phyloP scores from a whole-genome alignment of 2,888 invertebrate species.

The Marronus borbonicus region DNA sequence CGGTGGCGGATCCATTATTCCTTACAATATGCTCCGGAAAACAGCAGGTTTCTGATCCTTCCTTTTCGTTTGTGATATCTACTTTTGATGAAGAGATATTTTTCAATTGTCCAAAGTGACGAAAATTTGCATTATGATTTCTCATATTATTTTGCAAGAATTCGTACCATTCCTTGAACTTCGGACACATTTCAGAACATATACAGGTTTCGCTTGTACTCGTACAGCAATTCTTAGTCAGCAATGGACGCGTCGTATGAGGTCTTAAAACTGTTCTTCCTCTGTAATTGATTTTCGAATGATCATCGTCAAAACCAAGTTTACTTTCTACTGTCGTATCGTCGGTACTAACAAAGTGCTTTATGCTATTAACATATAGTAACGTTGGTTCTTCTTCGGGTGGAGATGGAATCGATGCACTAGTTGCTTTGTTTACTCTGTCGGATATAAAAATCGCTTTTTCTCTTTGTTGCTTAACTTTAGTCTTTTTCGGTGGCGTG shows the following conservation, averaged over 20 bases:
- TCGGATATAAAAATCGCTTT: background rate
- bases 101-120: slow-evolving; percentile 10
- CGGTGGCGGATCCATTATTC: background rate
- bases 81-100: background rate
- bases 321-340: slow-evolving; percentile 38
- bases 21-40: background rate
- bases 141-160: slow-evolving; percentile 36
- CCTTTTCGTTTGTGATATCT: background rate
- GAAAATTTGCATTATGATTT: slow-evolving; percentile 5
- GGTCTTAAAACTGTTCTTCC: background rate
- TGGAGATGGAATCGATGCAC: background rate
- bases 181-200: slow-evolving; percentile 45
- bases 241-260: background rate
- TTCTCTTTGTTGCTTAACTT: slow-evolving; percentile 3
- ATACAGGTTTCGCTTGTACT: slow-evolving; percentile 49
- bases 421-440: slow-evolving; percentile 11
- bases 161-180: slow-evolving; percentile 50
- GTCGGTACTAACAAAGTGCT: slow-evolving; percentile 34
- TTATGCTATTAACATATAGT: slow-evolving; percentile 29
- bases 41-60: background rate
- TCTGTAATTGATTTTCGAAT: background rate
- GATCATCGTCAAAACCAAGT: slow-evolving; percentile 11
- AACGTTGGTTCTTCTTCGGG: slow-evolving; percentile 23
- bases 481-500: slow-evolving; percentile 16
- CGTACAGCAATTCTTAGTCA: slow-evolving; percentile 42